Evolutionary conservation across 1,140 invertebrate genomes (phyloP).

Genomic region (Drosophila erecta): DNA sequence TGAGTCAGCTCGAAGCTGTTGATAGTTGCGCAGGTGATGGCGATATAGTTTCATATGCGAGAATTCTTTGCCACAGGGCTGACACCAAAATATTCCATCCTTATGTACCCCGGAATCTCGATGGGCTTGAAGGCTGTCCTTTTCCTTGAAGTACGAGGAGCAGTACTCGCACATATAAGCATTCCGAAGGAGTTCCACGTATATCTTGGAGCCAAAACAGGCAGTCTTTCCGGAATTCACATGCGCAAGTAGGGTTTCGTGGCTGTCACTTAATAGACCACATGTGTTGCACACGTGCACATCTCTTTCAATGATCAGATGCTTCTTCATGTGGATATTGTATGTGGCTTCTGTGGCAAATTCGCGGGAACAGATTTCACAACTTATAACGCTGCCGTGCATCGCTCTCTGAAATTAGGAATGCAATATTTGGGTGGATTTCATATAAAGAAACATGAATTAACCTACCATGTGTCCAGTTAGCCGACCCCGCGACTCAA

Average conservation of each 20-base stretch:
- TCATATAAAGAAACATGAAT: not conserved
- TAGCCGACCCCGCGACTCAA: conserved; percentile 56
- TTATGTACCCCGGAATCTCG: conserved; percentile 59
- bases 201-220: conserved; percentile 42
- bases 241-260: conserved; percentile 40
- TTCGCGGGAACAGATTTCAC: conserved; percentile 68
- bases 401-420: conserved; percentile 29
- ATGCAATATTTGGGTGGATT: not conserved
- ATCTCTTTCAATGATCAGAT: conserved; percentile 61
- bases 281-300: conserved; percentile 63
- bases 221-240: conserved; percentile 6
- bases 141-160: conserved; percentile 59
- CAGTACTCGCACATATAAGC: conserved; percentile 74
- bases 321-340: conserved; percentile 66
- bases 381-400: conserved; percentile 59
- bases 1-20: conserved; percentile 46
- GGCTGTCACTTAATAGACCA: conserved; percentile 54
- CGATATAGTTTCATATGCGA: conserved; percentile 65
- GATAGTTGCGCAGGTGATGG: conserved; percentile 66
- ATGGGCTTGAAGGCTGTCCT: conserved; percentile 54
- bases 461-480: conserved; percentile 61
- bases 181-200: conserved; percentile 45
- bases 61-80: conserved; percentile 63
- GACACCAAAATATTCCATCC: conserved; percentile 56
- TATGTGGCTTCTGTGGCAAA: conserved; percentile 58